Percentiles rank a stretch among this genome's conserved stretches.
These are phyloP conservation scores for Chelidonichthys spinosus DNA, from an alignment of 2,797 vertebrate species.

Conservation along the genomic window DNA sequence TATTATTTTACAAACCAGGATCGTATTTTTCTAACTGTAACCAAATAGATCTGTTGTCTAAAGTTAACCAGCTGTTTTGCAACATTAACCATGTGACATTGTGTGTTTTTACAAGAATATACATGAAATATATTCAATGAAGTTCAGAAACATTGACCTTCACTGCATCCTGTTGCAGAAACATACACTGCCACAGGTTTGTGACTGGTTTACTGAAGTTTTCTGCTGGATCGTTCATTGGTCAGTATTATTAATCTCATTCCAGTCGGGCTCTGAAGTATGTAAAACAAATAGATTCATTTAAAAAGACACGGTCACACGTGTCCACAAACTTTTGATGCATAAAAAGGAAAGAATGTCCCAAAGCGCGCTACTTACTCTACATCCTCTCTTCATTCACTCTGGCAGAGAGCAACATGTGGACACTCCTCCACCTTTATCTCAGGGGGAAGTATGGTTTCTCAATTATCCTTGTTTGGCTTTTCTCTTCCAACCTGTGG, in stretches of 20 bases:
- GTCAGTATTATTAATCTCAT: not conserved
- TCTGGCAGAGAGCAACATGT: slow-evolving; percentile 61
- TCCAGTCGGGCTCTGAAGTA: not conserved
- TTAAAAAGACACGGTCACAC: too few species aligned
- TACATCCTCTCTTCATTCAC: not conserved
- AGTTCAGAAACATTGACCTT: not conserved
- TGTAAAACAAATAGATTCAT: not conserved
- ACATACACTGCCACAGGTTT: too few species aligned
- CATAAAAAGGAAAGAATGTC: not conserved
- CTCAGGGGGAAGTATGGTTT: slow-evolving; percentile 65
- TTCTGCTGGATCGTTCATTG: not conserved
- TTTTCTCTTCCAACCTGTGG: slow-evolving; percentile 78
- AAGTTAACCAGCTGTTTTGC: too few species aligned
- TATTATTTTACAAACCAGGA: too few species aligned
- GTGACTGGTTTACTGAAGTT: too few species aligned
- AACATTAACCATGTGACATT: not conserved
- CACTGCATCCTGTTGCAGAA: too few species aligned
- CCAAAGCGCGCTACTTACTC: not conserved
- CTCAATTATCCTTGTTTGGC: slow-evolving; percentile 75
- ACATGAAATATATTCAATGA: not conserved
- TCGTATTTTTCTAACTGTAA: too few species aligned
- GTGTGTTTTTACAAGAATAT: not conserved
- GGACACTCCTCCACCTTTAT: slow-evolving; percentile 70
- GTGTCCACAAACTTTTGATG: not conserved
- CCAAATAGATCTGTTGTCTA: too few species aligned